Evolutionary conservation across 2,888 invertebrate species (phyloP), one percentile per base, ranked within the genome.

Genomic region (Gymnocheta viridis): DNA sequence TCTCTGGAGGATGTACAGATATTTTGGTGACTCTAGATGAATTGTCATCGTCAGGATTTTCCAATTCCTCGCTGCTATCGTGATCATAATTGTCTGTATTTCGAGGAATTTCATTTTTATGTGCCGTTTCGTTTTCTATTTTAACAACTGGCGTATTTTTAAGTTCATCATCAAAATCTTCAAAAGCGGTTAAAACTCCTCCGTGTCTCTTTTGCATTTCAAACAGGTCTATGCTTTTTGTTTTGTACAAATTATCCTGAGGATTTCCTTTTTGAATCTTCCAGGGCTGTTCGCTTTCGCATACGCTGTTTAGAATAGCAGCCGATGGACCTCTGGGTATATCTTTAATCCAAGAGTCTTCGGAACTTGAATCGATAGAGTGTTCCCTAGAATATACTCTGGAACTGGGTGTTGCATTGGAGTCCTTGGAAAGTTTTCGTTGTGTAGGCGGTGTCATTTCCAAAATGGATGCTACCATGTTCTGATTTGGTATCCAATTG

Each of bases 141-240:
- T 87, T 86, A 22, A 90, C 74, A 1, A 91, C 88, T 0, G 91
- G 91, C 2, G 89, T 90, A 83, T 92, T 89, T 7, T 88, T 88
- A 47, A 92, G 82, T 6, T 88, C 89, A 70, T 91, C 91, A 17
- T 91, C 91, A 78, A 92, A 92, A 64, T 91, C 91, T 12, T 88
- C 90, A 66, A 91, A 91, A 2, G 88, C 89, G 0, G 77, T 74
- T 47, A 54, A 58, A 0, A 85, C 87, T 0, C 87, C 86, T 0
- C 87, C 88, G 6, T 86, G 85, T 5, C 87, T 86, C 5, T 84
- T 87, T 6, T 88, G 88, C 12, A 87, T 83, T 60, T 89, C 88
- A 58, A 92, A 92, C n/a, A 91, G 91, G 54, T 91, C 91, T 7
- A 91, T 89, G 72, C 90, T 91, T 24, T 88, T 89, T n/a, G 89